Evolutionary conservation across 2,888 invertebrate species (phyloP).

Genomic region (Ophioninae sp.): DNA sequence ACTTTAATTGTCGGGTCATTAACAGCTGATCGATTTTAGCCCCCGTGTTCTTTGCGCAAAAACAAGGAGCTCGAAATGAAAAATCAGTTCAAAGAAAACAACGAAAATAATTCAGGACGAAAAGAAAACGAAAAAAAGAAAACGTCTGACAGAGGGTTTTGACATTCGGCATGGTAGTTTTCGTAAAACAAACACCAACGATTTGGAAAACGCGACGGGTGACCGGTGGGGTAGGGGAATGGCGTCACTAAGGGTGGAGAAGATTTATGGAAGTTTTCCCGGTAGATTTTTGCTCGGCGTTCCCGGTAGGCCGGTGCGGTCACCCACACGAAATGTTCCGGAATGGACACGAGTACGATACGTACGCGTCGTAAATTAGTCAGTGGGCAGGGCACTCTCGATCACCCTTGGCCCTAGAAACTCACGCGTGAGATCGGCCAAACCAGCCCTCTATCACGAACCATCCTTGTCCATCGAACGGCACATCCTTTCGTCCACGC

Average conservation of each 20-base stretch:
- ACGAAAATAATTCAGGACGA: neutral
- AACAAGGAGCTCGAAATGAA: neutral
- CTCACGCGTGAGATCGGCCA: neutral
- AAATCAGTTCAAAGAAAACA: neutral
- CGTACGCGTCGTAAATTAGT: slow-evolving; percentile 55
- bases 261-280: slow-evolving; percentile 63
- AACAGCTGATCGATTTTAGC: too few species aligned
- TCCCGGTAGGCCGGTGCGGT: slow-evolving; percentile 67
- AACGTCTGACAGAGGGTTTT: neutral
- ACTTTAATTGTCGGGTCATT: too few species aligned
- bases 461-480: neutral
- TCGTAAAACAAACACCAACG: slow-evolving; percentile 30
- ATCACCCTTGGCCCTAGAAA: slow-evolving; percentile 45
- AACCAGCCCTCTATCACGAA: neutral
- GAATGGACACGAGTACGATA: slow-evolving; percentile 53
- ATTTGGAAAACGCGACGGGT: neutral
- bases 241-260: neutral
- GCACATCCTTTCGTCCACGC: neutral
- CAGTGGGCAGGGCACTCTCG: slow-evolving; percentile 55
- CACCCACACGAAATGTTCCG: slow-evolving; percentile 62
- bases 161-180: slow-evolving; percentile 4
- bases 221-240: neutral
- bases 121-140: neutral
- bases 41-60: neutral
- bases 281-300: slow-evolving; percentile 64